Evolutionary conservation across 2,888 invertebrate genomes (phyloP).

Genomic region (Nebria brevicollis): DNA sequence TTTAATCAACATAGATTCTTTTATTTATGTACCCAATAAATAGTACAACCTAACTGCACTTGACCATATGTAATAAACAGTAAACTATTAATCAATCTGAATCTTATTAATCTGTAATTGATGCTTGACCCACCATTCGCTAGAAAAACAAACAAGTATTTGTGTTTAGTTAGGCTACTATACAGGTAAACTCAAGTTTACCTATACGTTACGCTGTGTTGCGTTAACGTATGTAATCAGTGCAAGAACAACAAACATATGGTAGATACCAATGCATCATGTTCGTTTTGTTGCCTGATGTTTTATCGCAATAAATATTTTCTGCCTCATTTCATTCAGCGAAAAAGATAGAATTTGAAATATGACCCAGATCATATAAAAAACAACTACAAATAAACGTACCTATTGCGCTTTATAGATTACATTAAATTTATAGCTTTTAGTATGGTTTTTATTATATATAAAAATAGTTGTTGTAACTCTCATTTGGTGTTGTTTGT

Average conservation of each 20-base stretch:
- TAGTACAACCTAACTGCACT: neutral
- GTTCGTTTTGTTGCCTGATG: neutral
- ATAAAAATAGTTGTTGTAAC: no score
- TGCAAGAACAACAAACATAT: neutral
- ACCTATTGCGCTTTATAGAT: no score
- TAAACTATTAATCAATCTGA: neutral
- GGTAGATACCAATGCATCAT: neutral
- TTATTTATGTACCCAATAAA: neutral
- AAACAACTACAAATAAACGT: neutral
- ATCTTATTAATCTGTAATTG: neutral
- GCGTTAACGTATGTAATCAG: neutral
- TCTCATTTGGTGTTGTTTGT: no score
- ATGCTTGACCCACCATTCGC: neutral
- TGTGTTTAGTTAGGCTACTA: neutral
- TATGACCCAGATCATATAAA: neutral
- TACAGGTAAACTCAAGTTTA: neutral
- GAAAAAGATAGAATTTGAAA: neutral
- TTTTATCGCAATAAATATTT: neutral
- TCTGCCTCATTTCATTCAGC: neutral
- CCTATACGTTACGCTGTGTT: neutral
- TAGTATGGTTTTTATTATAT: neutral
- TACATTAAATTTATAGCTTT: neutral
- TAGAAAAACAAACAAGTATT: neutral
- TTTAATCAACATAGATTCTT: neutral
- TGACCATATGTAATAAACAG: neutral